Evolutionary conservation across 2,797 vertebrate genomes (phyloP).

Genomic region (Anguilla pacifica): DNA sequence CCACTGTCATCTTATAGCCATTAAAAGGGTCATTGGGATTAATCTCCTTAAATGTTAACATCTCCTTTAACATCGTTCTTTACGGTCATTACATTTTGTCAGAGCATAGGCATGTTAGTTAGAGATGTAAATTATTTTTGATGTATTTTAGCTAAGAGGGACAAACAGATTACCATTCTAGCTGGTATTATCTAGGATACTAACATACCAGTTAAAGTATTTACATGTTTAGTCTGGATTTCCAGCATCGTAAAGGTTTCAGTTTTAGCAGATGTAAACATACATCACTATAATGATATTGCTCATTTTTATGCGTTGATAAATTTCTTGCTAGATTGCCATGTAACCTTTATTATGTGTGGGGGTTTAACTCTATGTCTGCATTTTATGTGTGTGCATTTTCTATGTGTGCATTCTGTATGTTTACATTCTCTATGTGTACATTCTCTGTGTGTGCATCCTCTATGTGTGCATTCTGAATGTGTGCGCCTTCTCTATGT

Average conservation of each 20-base stretch:
- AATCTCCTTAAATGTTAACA: too few relatives aligned
- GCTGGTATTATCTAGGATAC: background rate
- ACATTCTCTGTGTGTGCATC: background rate
- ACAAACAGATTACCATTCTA: background rate
- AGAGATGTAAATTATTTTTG: too few relatives aligned
- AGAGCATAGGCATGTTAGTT: too few relatives aligned
- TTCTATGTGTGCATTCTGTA: too few relatives aligned
- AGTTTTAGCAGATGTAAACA: background rate
- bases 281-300: background rate
- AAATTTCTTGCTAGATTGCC: background rate
- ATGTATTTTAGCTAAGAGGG: too few relatives aligned
- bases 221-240: background rate
- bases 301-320: background rate
- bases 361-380: too few relatives aligned
- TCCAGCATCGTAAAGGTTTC: background rate
- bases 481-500: background rate
- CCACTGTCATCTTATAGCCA: background rate
- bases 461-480: too few relatives aligned
- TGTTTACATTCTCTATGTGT: too few relatives aligned
- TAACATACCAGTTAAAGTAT: background rate
- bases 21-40: background rate
- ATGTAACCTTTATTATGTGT: background rate
- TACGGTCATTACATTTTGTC: too few relatives aligned
- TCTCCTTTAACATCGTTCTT: too few relatives aligned
- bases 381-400: background rate